Base-by-base conservation (phyloP, 2,888 invertebrate species). In the Acanthosepion pharaonis region DNA sequence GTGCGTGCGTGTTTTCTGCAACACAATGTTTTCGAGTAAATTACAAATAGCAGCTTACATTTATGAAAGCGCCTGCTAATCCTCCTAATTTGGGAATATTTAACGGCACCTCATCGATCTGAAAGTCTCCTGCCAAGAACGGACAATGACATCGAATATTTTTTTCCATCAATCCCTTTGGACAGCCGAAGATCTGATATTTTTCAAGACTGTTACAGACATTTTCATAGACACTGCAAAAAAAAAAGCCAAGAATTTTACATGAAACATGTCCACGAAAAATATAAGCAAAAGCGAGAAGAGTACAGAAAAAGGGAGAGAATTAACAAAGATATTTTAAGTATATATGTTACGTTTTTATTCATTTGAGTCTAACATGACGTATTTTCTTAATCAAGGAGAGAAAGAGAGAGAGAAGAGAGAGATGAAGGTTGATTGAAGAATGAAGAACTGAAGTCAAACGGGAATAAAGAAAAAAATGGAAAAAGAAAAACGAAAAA, bases 81-180 rank as follows among this genome's bases (percentile, higher is more conserved):
- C 97, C 96, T 23, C 96, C 95, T 55, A 97, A 96, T 95, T 96
- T 96, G 94, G 97, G 97, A 94, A 97, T 96, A 95, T 96, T 96
- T 51, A 97, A 94, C 1, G 97, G 96, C 94, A 97, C 95, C 53
- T 96, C 96, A 49, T 95, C 95, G 55, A 97, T 95, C 93, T 95
- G 95, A 94, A 96, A 96, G 91, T 96, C 96, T 49, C 96, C 97
- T 18, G 96, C 96, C 94, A 95, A 95, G 95, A 97, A 96, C 49
- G 97, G 97, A 95, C 97, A 97, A 94, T 96, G 96, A 94, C 97
- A 97, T 91, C 96, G 97, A 28, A 97, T 95, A n/a, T 96, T 96
- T 94, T 96, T 96, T 91, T 96, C 95, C 91, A 95, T 95, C 94
- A 97, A 95, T 33, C 96, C 95, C 53, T 96, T 96, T n/a, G 97